Base-by-base conservation (phyloP, 2,888 invertebrate genomes). In the Aleiodes leptofemur region DNA sequence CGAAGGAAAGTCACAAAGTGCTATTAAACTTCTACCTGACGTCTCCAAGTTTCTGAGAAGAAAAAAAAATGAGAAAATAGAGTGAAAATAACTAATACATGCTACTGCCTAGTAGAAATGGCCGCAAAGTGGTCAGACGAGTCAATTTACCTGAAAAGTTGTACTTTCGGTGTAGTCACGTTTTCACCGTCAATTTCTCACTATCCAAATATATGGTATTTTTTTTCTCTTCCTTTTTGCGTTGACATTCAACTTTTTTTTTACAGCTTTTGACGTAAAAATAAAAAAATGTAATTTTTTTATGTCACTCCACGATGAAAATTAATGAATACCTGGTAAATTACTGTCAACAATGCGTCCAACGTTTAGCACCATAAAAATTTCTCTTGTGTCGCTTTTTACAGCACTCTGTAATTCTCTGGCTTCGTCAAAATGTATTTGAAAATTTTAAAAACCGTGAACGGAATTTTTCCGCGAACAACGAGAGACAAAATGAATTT, bases 271-370 rank as follows among this genome's bases (percentile, higher is more conserved):
- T 11, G 14, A 16, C 64, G 43, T 64, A 2, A 23, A 23, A 23
- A n/a, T 14, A 64, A 43, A 64, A 61, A 61, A 64, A 64, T 48
- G 48, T 48, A 43, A 64, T 64, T 43, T 61, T 23, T 61, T 61
- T 23, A 64, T 48, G 43, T 43, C 43, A 14, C 48, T 16, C 4
- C 64, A 48, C 48, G 64, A 64, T 64, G 48, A 48, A 64, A 64
- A 43, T 64, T 64, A 64, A 64, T 64, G 64, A 64, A 64, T 64
- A 64, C 64, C 64, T 14, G 16, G 64, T 43, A 64, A 64, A 64
- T 64, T 64, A 64, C 64, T 64, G 64, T 64, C 43, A 34, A 64
- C 64, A 43, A 43, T 43, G 64, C 64, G 34, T 48, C 16, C 48
- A 43, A 64, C 64, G 43, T 64, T 43, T 43, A 16, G 14, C 14